These are phyloP conservation scores for Poecilia picta DNA, from an alignment of 2,797 vertebrate species.

Conservation along the genomic window DNA sequence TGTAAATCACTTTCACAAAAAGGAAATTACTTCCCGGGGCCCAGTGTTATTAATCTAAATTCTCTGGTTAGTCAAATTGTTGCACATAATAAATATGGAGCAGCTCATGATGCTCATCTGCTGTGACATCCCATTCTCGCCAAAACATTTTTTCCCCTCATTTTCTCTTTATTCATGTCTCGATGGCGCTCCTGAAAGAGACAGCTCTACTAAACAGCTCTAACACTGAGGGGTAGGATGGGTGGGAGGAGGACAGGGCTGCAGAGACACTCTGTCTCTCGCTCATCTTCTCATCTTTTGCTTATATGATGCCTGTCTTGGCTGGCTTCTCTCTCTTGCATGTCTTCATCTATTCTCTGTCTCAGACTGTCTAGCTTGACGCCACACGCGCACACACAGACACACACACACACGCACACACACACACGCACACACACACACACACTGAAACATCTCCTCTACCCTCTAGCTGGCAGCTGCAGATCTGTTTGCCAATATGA, in stretches of 20 bases:
- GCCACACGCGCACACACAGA: slow-evolving; percentile 40
- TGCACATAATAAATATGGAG: slow-evolving; percentile 96
- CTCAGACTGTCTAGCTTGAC: slow-evolving; percentile 73
- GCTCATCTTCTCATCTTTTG: slow-evolving; percentile 58
- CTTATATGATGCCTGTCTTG: slow-evolving; percentile 72
- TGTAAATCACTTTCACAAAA: slow-evolving; percentile 96
- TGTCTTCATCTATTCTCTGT: slow-evolving; percentile 79
- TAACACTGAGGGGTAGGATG: slow-evolving; percentile 51
- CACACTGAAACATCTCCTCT: slow-evolving; percentile 45
- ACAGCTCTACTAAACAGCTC: slow-evolving; percentile 77
- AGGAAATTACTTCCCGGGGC: slow-evolving; percentile 98
- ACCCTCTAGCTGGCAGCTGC: slow-evolving; percentile 75
- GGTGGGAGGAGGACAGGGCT: slow-evolving; percentile 42
- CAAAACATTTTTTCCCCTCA: slow-evolving; percentile 69
- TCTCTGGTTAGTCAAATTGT: slow-evolving; percentile 96
- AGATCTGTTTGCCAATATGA: slow-evolving; percentile 79
- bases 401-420: slow-evolving; percentile 12
- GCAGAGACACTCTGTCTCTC: slow-evolving; percentile 55
- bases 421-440: slow-evolving; percentile 35
- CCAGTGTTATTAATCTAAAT: slow-evolving; percentile 98
- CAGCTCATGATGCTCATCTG: slow-evolving; percentile 87
- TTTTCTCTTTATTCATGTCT: slow-evolving; percentile 78
- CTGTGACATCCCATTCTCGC: slow-evolving; percentile 82
- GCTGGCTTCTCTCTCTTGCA: slow-evolving; percentile 70
- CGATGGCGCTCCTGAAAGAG: slow-evolving; percentile 72